Evolutionary conservation across 53 echinoderm and acorn worm genomes (phyloP).

Genomic region (Hippasteria phrygiana): DNA sequence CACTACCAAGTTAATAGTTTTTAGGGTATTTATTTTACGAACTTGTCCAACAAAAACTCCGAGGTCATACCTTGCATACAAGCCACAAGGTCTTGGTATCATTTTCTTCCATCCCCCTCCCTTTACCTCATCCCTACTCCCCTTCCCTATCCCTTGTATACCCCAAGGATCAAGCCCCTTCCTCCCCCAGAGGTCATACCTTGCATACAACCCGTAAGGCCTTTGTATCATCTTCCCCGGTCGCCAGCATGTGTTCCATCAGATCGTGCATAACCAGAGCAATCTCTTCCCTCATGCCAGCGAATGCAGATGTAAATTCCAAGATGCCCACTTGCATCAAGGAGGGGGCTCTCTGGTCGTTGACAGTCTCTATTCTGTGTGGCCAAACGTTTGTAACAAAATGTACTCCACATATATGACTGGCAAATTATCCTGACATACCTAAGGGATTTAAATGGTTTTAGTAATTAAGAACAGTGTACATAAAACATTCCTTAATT

Average conservation of each 20-base stretch:
- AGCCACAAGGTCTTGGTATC: neutral
- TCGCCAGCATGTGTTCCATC: conserved; percentile 81
- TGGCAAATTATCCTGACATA: too few species aligned
- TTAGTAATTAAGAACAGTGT: neutral
- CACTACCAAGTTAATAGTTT: too few species aligned
- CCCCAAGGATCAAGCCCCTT: too few species aligned
- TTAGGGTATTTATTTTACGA: too few species aligned
- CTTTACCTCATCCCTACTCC: neutral
- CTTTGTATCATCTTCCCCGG: conserved; percentile 92
- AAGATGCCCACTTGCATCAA: conserved; percentile 1
- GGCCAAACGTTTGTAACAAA: neutral
- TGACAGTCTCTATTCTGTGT: conserved; percentile 42
- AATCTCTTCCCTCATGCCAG: conserved; percentile 72
- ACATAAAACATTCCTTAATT: too few species aligned
- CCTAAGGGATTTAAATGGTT: too few species aligned
- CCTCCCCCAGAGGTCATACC: conserved; percentile 43
- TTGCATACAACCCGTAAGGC: conserved; percentile 74
- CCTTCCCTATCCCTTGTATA: neutral
- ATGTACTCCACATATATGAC: neutral
- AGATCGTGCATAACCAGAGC: conserved; percentile 77
- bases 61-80: neutral
- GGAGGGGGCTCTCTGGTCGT: neutral
- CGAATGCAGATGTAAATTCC: conserved; percentile 52
- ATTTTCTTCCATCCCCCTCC: conserved; percentile 5
- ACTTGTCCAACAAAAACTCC: too few species aligned